A percentile compares a stretch with the other conserved stretches of the same genome.
Evolutionary conservation across 2,888 invertebrate species (phyloP).

Genomic region (Lasioglossum malachurum): DNA sequence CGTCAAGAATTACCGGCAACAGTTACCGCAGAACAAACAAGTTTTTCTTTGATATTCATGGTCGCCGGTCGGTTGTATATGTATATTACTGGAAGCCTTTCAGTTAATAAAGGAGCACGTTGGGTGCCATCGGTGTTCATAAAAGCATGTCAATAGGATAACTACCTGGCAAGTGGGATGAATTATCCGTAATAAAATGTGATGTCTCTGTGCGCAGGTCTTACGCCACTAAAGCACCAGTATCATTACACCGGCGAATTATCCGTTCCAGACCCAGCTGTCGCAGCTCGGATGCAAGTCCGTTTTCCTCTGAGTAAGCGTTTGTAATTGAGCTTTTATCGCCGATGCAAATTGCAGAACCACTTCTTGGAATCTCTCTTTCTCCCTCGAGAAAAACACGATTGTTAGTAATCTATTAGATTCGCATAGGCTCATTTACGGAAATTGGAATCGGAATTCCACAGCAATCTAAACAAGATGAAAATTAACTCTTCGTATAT

Average conservation of each 20-base stretch:
- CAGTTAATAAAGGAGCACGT: conserved; percentile 59
- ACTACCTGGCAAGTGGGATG: conserved; percentile 78
- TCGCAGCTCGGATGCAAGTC: conserved; percentile 91
- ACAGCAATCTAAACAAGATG: not conserved
- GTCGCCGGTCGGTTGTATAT: not conserved
- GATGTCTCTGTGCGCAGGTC: conserved; percentile 83
- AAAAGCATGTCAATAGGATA: conserved; percentile 77
- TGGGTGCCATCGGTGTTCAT: conserved; percentile 64
- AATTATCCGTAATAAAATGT: conserved; percentile 75
- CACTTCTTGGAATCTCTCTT: not conserved
- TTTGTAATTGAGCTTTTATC: not conserved
- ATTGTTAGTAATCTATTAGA: not conserved
- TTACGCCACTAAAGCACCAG: conserved; percentile 91
- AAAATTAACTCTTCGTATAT: not conserved
- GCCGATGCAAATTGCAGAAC: not conserved
- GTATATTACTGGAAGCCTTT: conserved; percentile 51
- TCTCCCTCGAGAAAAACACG: not conserved
- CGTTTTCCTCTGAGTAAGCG: conserved; percentile 92
- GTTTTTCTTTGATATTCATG: conserved; percentile 12
- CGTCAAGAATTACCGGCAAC: not conserved
- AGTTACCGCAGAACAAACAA: conserved; percentile 3
- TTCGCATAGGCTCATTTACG: not conserved
- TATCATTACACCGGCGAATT: conserved; percentile 92
- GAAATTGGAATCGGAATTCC: no score
- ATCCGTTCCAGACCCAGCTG: conserved; percentile 88